Base-by-base conservation (phyloP, 2,113 vertebrate species). In the Lota lota region DNA sequence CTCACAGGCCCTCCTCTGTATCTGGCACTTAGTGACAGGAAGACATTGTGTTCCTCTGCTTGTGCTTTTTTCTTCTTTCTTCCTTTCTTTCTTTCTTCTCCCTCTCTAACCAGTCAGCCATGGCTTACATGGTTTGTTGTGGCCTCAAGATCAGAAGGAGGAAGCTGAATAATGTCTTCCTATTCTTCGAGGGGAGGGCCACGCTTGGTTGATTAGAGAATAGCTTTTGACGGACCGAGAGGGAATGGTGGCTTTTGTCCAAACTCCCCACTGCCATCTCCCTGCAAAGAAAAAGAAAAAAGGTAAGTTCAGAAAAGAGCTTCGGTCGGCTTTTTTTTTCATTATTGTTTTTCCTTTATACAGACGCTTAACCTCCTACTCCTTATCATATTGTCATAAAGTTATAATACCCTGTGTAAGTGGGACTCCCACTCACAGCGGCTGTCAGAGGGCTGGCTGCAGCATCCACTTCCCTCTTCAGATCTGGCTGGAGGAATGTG, bases 141-240 rank as follows among this genome's bases (percentile, higher is more conserved):
- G 89, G 89, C 85, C 89, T 85, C 84, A 83, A 86, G 89, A 92
- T 91, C 91, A 91, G 87, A 92, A 88, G 91, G 87, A 90, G 88
- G 87, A 91, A 83, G 89, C 89, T 89, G 91, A 91, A 93, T 93
- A 92, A 93, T 90, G 89, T 93, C 91, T 93, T 91, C 89, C 89
- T 90, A 90, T 88, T 90, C 89, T 92, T 91, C 89, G 85, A 90
- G 83, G 88, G 88, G 88, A 88, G 88, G 77, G 81, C 82, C 84
- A 91, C 86, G 91, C 81, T 90, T 90, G 89, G 91, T 82, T 89
- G 92, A 88, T 90, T 92, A 90, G 83, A 91, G 89, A 90, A 90
- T 85, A 87, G 89, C 90, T 92, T 28, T 91, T 90, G 88, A 90
- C 87, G 89, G 87, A 84, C 87, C 85, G 12, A 88, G 86, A 88